These are phyloP conservation scores for Agrilus cyanescens DNA, from an alignment of 2,888 invertebrate species.

Conservation along the genomic window DNA sequence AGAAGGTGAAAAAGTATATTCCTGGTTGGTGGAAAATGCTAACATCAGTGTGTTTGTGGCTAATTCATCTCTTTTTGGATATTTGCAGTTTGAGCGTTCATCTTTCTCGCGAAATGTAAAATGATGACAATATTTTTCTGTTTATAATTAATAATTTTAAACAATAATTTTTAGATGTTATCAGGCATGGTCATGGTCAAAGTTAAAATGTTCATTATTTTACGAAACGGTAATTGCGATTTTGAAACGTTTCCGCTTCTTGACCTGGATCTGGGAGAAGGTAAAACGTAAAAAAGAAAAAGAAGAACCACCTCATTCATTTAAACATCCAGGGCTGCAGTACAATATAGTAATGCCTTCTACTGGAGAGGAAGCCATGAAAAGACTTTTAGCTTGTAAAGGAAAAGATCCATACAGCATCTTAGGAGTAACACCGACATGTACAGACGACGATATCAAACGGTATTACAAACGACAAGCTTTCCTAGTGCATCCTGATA, in stretches of 20 bases:
- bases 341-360: slow-evolving; percentile 72
- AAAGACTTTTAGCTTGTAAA: slow-evolving; percentile 80
- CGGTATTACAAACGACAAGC: slow-evolving; percentile 90
- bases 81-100: slow-evolving; percentile 67
- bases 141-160: neutral
- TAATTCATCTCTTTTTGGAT: slow-evolving; percentile 66
- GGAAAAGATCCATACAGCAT: slow-evolving; percentile 89
- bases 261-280: slow-evolving; percentile 31
- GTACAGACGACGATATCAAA: slow-evolving; percentile 88
- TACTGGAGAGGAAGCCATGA: slow-evolving; percentile 92
- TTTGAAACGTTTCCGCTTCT: slow-evolving; percentile 24
- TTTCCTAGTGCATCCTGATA: slow-evolving; percentile 90
- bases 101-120: slow-evolving; percentile 60
- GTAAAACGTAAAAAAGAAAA: slow-evolving; percentile 31
- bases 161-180: slow-evolving; percentile 19
- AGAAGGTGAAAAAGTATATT: slow-evolving; percentile 39
- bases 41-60: slow-evolving; percentile 57
- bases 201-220: slow-evolving; percentile 25
- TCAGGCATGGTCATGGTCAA: slow-evolving; percentile 27
- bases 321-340: slow-evolving; percentile 45
- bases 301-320: slow-evolving; percentile 35
- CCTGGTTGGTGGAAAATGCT: slow-evolving; percentile 43
- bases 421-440: slow-evolving; percentile 65
- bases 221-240: slow-evolving; percentile 22
- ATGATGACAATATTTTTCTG: slow-evolving; percentile 22